Evolutionary conservation across 2,113 vertebrate genomes (phyloP), one percentile per base, ranked within the genome.

Genomic region (Vireo altiloquus): DNA sequence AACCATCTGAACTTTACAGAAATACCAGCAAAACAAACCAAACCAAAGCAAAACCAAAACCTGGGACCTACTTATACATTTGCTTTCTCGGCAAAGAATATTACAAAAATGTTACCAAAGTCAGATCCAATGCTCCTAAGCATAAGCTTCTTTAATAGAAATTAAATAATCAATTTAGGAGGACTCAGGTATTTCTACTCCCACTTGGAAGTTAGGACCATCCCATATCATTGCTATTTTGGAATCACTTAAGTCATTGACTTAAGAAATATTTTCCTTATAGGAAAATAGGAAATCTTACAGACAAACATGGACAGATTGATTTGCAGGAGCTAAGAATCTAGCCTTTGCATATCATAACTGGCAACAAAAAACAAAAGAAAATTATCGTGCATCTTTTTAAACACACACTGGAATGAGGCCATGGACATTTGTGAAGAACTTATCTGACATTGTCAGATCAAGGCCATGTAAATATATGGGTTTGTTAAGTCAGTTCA

Each of bases 401-500:
- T 11, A 63, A 91, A 83, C 16, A 35, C 33, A 14, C 19, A 46
- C 50, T 78, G 66, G 39, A 80, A 82, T 39, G 47, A 86, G 52
- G 66, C 52, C 66, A 78, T 49, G 35, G 54, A 82, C 27, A 49
- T 64, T 66, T 77, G 75, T 82, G 87, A 95, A 64, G 72, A 87
- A 82, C 42, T 92, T 71, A 78, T 78, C 42, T 72, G 61, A 88
- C 83, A 76, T 53, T 80, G 74, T 89, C 92, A 96, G 75, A 85
- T 66, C 50, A 85, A 91, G 90, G 87, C 56, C 37, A 83, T 74
- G 89, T 85, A 91, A 94, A 94, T 30, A 87, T 7, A 71, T 8
- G 42, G 15, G 66, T 87, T 95, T 54, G 57, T 86, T 78, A 87
- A 85, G 46, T 39, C 42, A 79, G 61, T 79, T 93, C 77, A 90